phyloP scores from a whole-genome alignment of 2,888 invertebrate genomes.

The Nephrotoma guestfalica region DNA sequence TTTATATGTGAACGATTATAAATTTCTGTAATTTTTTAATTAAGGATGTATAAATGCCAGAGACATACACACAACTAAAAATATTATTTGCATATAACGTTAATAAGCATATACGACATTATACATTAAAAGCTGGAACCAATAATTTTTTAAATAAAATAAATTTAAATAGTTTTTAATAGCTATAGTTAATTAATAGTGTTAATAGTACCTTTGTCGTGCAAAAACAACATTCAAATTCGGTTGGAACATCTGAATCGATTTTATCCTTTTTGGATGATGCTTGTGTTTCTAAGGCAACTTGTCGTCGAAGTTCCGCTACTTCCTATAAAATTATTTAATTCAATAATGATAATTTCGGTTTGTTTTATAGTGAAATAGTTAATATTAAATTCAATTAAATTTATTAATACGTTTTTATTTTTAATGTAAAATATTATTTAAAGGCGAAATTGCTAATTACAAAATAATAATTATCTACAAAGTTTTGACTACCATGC shows the following conservation, averaged over 20 bases:
- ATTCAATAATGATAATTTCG: conserved; percentile 2
- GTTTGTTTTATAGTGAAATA: conserved; percentile 1
- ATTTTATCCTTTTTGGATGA: conserved; percentile 38
- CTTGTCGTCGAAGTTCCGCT: conserved; percentile 33
- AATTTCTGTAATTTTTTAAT: not conserved
- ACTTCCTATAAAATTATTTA: conserved; percentile 28
- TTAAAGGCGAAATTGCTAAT: not conserved
- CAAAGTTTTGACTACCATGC: not conserved
- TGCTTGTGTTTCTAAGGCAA: conserved; percentile 33
- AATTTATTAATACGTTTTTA: too few species aligned
- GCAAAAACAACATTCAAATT: conserved; percentile 96
- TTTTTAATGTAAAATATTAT: not conserved
- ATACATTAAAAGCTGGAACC: not conserved
- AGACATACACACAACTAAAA: not conserved
- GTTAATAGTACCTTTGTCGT: conserved; percentile 65
- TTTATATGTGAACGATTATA: too few species aligned
- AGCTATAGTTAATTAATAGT: not conserved
- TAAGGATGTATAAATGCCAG: not conserved
- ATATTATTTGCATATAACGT: not conserved
- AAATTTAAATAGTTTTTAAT: not conserved
- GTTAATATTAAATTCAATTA: not conserved
- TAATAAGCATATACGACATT: not conserved
- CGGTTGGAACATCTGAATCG: conserved; percentile 83
- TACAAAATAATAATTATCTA: not conserved
- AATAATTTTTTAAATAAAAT: not conserved